Base-by-base conservation (phyloP, 2,113 vertebrate genomes). In the Megaleporinus macrocephalus region DNA sequence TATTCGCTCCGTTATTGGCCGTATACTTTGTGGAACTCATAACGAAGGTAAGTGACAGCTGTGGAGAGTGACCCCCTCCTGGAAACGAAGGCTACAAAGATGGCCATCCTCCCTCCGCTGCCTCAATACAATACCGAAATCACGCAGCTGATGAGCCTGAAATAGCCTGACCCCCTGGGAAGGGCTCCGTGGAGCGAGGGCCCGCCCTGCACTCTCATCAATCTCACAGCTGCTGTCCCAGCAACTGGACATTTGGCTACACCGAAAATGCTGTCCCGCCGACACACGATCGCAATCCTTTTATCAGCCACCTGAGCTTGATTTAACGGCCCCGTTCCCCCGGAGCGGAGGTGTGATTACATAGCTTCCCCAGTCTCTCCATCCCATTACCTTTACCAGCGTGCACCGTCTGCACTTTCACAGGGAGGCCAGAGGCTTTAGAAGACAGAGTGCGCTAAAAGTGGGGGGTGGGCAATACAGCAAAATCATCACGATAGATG, bases 281-380 rank as follows among this genome's bases (percentile, higher is more conserved):
- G 70, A 87, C 86, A 90, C 86, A 88, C 86, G 89, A 91, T 91
- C 81, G 76, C 85, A 86, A 89, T 85, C 79, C 85, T 91, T 91
- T 89, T 86, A 93, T 91, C 90, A 90, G 89, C 83, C 88, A 91
- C 87, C 90, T 91, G 92, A 91, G 91, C 87, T 89, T 89, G 91
- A 93, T 93, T 93, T 92, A 90, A 90, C 82, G 85, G 76, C 83
- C 73, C 59, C 84, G 75, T 78, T 90, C 85, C 86, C 79, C 81
- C 86, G 84, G 80, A 86, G 88, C 36, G 5, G 49, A 65, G 72
- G 24, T 47, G 86, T 91, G 90, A 91, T 91, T 89, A 88, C 87
- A 86, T 76, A 90, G 33, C 59, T 53, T 74, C 44, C 76, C 80
- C 24, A 14, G 79, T 82, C 82, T 86, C 81, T 79, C 86, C 63